Conservation (phyloP, 2,113 vertebrate genomes). For the Ictidomys tridecemlineatus region DNA sequence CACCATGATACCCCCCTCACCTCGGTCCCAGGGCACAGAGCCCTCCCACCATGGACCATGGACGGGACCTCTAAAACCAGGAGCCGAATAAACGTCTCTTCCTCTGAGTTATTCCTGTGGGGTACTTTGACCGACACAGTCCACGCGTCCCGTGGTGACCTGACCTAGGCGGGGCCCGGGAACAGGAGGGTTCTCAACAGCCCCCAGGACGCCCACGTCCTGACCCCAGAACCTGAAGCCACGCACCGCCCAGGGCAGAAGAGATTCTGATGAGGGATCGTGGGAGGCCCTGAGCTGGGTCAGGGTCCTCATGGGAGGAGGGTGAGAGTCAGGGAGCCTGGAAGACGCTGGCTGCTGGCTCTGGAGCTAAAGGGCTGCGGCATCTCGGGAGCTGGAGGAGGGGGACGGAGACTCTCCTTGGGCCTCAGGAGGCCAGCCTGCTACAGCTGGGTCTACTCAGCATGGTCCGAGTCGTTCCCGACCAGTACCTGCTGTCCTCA, state of each 20-base stretch:
- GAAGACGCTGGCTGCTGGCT: accelerated
- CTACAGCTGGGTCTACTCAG: accelerated
- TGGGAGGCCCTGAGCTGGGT: background rate
- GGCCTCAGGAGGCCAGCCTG: background rate
- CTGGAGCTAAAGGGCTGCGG: background rate
- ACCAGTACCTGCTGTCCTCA: background rate
- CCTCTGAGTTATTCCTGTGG: too few relatives aligned
- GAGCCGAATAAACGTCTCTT: too few relatives aligned
- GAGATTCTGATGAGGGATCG: background rate
- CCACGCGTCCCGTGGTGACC: too few relatives aligned
- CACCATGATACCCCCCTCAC: too few relatives aligned
- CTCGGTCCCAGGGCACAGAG: too few relatives aligned
- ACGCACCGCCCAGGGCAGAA: accelerated
- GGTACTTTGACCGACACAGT: too few relatives aligned
- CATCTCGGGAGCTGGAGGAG: too few relatives aligned
- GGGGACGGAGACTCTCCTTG: accelerated
- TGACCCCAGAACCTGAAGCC: background rate
- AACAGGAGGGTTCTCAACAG: too few relatives aligned
- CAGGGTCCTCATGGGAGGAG: background rate
- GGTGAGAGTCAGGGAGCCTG: background rate
- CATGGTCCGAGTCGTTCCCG: accelerated
- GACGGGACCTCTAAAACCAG: too few relatives aligned
- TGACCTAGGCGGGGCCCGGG: background rate
- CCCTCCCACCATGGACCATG: too few relatives aligned
- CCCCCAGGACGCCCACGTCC: accelerated